A percentile compares a stretch with the other conserved stretches of the same genome.
phyloP scores from a whole-genome alignment of 2,113 vertebrate genomes.

The Xyrauchen texanus region DNA sequence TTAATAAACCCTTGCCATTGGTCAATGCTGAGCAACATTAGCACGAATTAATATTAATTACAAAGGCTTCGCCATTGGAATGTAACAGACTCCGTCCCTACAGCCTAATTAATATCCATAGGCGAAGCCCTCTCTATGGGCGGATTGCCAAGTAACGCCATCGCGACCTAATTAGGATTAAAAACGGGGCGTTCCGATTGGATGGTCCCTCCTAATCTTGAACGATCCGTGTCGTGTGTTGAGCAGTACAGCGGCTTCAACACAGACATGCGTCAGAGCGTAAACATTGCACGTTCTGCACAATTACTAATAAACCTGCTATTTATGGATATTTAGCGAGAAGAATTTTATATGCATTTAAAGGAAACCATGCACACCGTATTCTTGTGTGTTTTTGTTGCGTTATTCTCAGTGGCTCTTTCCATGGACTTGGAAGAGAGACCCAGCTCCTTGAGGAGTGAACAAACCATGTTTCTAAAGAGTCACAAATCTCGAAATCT shows the following conservation, averaged over 20 bases:
- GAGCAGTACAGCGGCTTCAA: not conserved
- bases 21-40: not conserved
- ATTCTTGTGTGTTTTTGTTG: constrained; percentile 52
- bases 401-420: constrained; percentile 56
- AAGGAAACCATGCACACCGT: constrained; percentile 63
- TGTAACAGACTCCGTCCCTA: not conserved
- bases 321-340: not conserved
- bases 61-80: not conserved
- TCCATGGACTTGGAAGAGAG: constrained; percentile 59
- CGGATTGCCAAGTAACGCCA: not conserved
- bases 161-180: not conserved
- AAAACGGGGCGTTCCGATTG: constrained; percentile 24
- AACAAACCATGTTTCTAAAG: constrained; percentile 49
- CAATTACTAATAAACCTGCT: constrained; percentile 1
- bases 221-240: constrained; percentile 27
- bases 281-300: not conserved
- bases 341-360: not conserved
- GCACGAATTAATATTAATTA: not conserved
- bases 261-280: constrained; percentile 26
- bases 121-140: not conserved
- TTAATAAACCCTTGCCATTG: not conserved
- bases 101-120: not conserved
- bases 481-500: constrained; percentile 32
- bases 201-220: constrained; percentile 9
- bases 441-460: constrained; percentile 21